Conservation (phyloP, 2,888 invertebrate species). For the Trichogramma dendrolimi region DNA sequence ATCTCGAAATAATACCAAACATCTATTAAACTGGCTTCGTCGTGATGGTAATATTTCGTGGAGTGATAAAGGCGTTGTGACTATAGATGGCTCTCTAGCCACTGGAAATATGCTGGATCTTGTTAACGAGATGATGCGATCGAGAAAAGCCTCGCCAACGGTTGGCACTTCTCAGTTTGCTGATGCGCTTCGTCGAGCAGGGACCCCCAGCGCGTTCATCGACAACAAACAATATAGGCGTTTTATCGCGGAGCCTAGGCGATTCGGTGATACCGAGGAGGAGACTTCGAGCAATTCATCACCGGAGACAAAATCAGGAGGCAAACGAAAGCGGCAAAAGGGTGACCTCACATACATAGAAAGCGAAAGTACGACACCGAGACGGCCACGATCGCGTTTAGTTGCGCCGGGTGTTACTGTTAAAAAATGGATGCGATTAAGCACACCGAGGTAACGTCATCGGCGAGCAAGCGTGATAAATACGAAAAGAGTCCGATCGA, state of each 20-base stretch:
- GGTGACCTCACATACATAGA: background rate
- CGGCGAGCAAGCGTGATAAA: no score
- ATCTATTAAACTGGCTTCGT: background rate
- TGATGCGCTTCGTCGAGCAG: background rate
- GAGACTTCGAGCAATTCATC: slow-evolving; percentile 5
- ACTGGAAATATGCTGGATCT: slow-evolving; percentile 14
- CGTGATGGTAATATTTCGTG: slow-evolving; percentile 9
- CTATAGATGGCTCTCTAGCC: slow-evolving; percentile 1
- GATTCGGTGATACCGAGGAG: background rate
- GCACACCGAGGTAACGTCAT: no score
- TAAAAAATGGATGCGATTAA: no score
- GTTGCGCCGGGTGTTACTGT: no score
- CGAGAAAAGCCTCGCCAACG: slow-evolving; percentile 2
- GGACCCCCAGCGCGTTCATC: slow-evolving; percentile 3
- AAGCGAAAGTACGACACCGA: slow-evolving; percentile 6
- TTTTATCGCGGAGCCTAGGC: background rate
- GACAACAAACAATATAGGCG: slow-evolving; percentile 5
- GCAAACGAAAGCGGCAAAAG: background rate
- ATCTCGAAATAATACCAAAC: background rate
- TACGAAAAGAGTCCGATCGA: no score
- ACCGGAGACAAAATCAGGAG: background rate
- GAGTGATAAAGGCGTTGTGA: slow-evolving; percentile 14
- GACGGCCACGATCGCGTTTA: no score
- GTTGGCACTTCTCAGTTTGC: slow-evolving; percentile 11
- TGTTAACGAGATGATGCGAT: slow-evolving; percentile 18